phyloP scores from a whole-genome alignment of 1,140 invertebrate species.

The Homarus americanus region DNA sequence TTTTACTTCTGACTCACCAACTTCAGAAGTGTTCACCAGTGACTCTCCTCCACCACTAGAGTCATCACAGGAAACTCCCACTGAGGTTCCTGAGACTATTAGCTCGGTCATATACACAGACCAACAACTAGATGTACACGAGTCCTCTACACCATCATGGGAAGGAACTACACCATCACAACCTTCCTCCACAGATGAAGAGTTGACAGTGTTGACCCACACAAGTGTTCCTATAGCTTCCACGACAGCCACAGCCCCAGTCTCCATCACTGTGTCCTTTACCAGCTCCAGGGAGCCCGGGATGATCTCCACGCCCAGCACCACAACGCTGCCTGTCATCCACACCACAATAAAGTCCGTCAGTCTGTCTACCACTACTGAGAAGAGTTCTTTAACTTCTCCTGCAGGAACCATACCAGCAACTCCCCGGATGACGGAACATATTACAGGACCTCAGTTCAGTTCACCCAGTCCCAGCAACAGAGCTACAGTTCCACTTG shows the following conservation, averaged over 20 bases:
- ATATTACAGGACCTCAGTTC: conserved; percentile 25
- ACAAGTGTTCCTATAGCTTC: not conserved
- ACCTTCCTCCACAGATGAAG: not conserved
- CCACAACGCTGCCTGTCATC: conserved; percentile 21
- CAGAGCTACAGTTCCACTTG: conserved; percentile 56
- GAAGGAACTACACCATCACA: not conserved
- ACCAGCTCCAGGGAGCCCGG: not conserved
- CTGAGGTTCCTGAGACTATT: not conserved
- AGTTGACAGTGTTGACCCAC: not conserved
- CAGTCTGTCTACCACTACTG: not conserved
- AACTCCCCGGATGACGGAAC: conserved; percentile 16
- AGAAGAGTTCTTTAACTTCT: not conserved
- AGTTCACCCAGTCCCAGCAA: conserved; percentile 64
- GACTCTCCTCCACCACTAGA: not conserved
- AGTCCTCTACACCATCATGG: not conserved
- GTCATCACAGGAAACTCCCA: not conserved
- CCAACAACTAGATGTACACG: not conserved
- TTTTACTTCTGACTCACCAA: too few relatives aligned
- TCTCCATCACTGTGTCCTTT: not conserved
- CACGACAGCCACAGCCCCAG: not conserved
- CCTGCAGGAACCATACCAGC: not conserved
- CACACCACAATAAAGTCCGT: conserved; percentile 1
- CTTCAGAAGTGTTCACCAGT: not conserved
- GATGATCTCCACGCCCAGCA: not conserved
- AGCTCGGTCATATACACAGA: not conserved